Conservation (phyloP, 2,797 vertebrate genomes). For the Hephaestus fuliginosus region DNA sequence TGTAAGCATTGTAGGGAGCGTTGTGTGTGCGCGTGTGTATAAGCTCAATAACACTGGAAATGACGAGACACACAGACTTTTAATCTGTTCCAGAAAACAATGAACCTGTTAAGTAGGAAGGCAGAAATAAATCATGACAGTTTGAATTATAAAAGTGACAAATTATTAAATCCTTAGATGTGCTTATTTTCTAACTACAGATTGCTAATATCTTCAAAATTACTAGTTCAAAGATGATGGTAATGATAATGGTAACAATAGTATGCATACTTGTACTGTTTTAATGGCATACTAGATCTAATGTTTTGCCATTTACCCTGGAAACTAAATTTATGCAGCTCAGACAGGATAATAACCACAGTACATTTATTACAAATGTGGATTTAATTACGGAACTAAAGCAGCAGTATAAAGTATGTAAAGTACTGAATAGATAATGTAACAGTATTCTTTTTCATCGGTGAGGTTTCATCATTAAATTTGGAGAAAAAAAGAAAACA, state of each 20-base stretch:
- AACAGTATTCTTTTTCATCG: slow-evolving; percentile 21
- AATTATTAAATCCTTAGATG: slow-evolving; percentile 20
- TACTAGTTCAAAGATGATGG: slow-evolving; percentile 1
- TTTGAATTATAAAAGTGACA: neutral
- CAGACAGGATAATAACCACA: slow-evolving; percentile 57
- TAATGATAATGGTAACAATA: neutral
- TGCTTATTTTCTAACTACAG: slow-evolving; percentile 19
- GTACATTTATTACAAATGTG: slow-evolving; percentile 71
- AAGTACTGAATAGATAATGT: slow-evolving; percentile 40
- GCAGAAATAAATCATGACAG: slow-evolving; percentile 1
- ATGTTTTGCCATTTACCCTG: slow-evolving; percentile 39
- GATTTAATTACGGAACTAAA: slow-evolving; percentile 70
- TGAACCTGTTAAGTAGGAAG: neutral
- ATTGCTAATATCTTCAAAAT: slow-evolving; percentile 30
- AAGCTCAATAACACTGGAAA: slow-evolving; percentile 26
- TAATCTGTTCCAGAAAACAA: slow-evolving; percentile 2
- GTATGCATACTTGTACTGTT: slow-evolving; percentile 9
- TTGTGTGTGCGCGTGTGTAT: slow-evolving; percentile 5
- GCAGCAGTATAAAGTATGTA: neutral
- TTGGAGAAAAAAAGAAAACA: slow-evolving; percentile 6
- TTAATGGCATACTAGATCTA: slow-evolving; percentile 23
- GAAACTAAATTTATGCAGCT: slow-evolving; percentile 56
- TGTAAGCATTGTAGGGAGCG: neutral
- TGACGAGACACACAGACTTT: slow-evolving; percentile 2
- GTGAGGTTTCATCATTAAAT: slow-evolving; percentile 53